Conservation (phyloP, 2,888 invertebrate genomes). For the Agrilus cyanescens region DNA sequence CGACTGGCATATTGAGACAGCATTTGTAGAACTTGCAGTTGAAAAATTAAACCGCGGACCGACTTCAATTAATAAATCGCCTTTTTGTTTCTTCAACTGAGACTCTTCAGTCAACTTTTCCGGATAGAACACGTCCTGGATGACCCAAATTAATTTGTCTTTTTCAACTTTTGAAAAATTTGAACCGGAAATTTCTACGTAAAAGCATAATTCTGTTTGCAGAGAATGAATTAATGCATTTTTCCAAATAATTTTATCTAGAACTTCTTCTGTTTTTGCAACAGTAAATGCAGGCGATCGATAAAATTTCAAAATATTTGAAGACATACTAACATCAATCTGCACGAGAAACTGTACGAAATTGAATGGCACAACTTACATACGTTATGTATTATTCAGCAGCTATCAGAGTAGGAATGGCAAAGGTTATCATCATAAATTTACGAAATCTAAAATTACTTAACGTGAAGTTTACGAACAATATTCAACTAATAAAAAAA, state of each 20-base stretch:
- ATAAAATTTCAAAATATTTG: conserved; percentile 44
- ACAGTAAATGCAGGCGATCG: conserved; percentile 48
- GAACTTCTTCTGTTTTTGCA: conserved; percentile 46
- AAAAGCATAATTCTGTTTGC: conserved; percentile 69
- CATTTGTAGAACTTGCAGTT: conserved; percentile 92
- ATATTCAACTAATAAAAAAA: too few relatives aligned
- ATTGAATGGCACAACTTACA: too few relatives aligned
- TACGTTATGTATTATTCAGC: too few relatives aligned
- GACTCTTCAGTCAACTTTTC: conserved; percentile 45
- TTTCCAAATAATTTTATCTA: conserved; percentile 40
- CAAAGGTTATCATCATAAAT: too few relatives aligned
- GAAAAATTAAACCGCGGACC: conserved; percentile 92
- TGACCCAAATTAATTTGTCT: conserved; percentile 62
- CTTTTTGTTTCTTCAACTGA: conserved; percentile 33
- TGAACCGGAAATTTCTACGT: conserved; percentile 51
- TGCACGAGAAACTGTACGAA: too few relatives aligned
- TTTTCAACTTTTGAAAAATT: conserved; percentile 48
- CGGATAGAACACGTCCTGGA: conserved; percentile 57
- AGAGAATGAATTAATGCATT: conserved; percentile 40
- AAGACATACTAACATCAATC: too few relatives aligned
- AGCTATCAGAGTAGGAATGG: too few relatives aligned
- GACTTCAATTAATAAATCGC: conserved; percentile 62
- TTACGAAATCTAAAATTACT: too few relatives aligned
- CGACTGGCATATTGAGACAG: conserved; percentile 85
- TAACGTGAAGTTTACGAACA: too few relatives aligned